Evolutionary conservation across 1,140 invertebrate species (phyloP).

Genomic region (Amphibalanus amphitrite): DNA sequence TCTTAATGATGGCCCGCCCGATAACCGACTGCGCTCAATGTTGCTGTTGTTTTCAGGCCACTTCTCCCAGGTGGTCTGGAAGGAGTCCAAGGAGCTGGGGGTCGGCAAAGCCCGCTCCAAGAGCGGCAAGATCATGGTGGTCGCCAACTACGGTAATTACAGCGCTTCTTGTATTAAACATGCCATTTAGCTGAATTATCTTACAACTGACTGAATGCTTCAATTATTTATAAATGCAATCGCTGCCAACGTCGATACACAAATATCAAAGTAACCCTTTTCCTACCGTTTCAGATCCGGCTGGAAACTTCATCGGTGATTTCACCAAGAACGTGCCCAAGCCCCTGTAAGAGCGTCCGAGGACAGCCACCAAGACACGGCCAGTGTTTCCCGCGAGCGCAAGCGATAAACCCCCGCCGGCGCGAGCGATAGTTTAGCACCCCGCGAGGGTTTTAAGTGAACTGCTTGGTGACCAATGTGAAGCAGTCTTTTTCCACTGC

Average conservation of each 20-base stretch:
- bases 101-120: constrained; percentile 41
- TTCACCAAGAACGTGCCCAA: constrained; percentile 46
- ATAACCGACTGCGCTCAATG: too few relatives aligned
- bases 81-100: constrained; percentile 47
- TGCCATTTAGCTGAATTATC: too few relatives aligned
- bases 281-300: constrained; percentile 31
- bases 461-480: not conserved
- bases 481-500: too few relatives aligned
- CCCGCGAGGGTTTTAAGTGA: not conserved
- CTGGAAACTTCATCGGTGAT: constrained; percentile 56
- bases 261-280: not conserved
- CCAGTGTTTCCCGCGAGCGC: not conserved
- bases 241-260: too few relatives aligned
- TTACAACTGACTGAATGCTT: too few relatives aligned
- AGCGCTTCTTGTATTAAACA: too few relatives aligned
- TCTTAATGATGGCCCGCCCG: too few relatives aligned
- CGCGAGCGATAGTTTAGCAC: not conserved
- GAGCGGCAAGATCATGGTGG: constrained; percentile 52
- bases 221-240: too few relatives aligned
- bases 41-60: constrained; percentile 33
- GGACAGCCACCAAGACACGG: not conserved
- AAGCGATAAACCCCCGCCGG: not conserved
- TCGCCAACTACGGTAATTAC: constrained; percentile 49
- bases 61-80: constrained; percentile 64
- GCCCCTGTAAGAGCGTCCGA: not conserved